Conservation (phyloP, 1,140 invertebrate genomes). For the Oreohelix idahoensis region DNA sequence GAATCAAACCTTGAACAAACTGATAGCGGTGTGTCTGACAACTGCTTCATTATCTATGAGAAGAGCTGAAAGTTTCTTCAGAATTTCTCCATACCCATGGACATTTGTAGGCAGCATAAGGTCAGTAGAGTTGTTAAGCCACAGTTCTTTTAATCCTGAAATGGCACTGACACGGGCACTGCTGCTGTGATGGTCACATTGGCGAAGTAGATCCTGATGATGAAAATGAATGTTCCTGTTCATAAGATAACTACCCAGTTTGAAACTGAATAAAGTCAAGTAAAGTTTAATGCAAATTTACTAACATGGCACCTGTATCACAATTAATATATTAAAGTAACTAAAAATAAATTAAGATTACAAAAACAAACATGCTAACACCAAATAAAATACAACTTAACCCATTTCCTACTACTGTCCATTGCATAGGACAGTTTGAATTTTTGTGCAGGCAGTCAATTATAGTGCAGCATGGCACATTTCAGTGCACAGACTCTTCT, state of each 20-base stretch:
- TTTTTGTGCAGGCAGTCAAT: no score
- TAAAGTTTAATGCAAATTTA: no score
- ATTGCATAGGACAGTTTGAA: no score
- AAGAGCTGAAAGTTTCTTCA: constrained; percentile 81
- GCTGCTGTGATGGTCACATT: constrained; percentile 85
- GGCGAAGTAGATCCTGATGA: constrained; percentile 81
- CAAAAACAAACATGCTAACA: no score
- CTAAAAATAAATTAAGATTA: no score
- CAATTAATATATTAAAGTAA: no score
- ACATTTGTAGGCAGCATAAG: constrained; percentile 75
- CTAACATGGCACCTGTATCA: no score
- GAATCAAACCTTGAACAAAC: constrained; percentile 78
- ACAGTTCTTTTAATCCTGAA: constrained; percentile 81
- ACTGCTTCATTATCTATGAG: constrained; percentile 82
- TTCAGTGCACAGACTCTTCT: no score
- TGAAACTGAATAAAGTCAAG: not conserved
- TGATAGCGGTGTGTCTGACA: constrained; percentile 80
- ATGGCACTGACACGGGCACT: constrained; percentile 81
- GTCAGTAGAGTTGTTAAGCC: constrained; percentile 68
- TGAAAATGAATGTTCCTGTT: not conserved
- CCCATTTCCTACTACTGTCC: no score
- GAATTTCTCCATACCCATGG: constrained; percentile 79
- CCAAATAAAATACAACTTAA: no score
- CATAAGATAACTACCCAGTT: not conserved
- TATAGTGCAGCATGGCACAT: no score